phyloP scores from a whole-genome alignment of 2,113 vertebrate species.

The Excalfactoria chinensis region DNA sequence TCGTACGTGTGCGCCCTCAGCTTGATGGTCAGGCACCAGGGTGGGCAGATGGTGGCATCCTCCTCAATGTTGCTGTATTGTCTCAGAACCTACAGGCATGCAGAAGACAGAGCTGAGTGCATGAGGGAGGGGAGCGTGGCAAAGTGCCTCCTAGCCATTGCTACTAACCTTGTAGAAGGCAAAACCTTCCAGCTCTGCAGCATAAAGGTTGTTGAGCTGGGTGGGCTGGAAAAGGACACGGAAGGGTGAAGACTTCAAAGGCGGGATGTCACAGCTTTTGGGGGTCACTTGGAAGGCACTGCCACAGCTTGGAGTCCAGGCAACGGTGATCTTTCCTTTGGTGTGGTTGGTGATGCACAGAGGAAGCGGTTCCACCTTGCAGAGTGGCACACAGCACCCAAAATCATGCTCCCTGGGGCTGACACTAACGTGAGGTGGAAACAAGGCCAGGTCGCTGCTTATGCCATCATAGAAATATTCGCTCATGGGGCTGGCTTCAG shows the following conservation, averaged over 20 bases:
- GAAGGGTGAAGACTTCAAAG: constrained; percentile 86
- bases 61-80: constrained; percentile 75
- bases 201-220: constrained; percentile 80
- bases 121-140: background rate
- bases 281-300: constrained; percentile 85
- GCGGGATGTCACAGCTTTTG: constrained; percentile 79
- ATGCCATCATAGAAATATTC: constrained; percentile 78
- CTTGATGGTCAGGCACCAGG: constrained; percentile 88
- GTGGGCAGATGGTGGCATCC: constrained; percentile 79
- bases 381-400: constrained; percentile 67
- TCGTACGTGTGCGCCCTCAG: constrained; percentile 85
- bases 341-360: constrained; percentile 89
- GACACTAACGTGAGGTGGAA: constrained; percentile 79
- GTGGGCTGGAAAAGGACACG: constrained; percentile 83
- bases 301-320: constrained; percentile 81
- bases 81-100: constrained; percentile 73
- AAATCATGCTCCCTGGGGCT: constrained; percentile 85
- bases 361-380: constrained; percentile 38
- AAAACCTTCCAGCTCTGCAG: constrained; percentile 89
- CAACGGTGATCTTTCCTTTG: constrained; percentile 83
- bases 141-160: background rate
- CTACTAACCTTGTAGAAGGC: constrained; percentile 85
- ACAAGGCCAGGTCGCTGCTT: constrained; percentile 41
- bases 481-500: constrained; percentile 60
- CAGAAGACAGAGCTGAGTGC: background rate